Evolutionary conservation across 1,140 invertebrate species (phyloP), one percentile per base, ranked within the genome.

Genomic region (Drosophila sp.): DNA sequence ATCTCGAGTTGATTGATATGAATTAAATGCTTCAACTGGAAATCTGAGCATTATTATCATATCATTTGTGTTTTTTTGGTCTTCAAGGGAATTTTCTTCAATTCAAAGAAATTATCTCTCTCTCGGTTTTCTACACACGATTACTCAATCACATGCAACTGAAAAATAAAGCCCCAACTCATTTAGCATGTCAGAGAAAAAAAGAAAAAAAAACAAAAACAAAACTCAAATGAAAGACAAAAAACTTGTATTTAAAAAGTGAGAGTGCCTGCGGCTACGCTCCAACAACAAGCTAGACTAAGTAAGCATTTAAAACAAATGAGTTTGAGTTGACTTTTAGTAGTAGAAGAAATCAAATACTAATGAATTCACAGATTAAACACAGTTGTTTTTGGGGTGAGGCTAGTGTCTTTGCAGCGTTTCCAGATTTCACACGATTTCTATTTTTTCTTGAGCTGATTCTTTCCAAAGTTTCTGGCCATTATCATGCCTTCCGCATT

Each of bases 351-450:
- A 58, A 35, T 58, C 55, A 62, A 62, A 62, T 60, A 47, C 50
- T 35, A 47, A 60, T 35, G 32, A 58, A 58, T 58, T 32, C 56
- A 58, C 35, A 58, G 32, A 35, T 58, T 58, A 58, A 50, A 58
- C 56, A 38, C 33, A 66, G 60, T 58, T 71, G 29, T 29, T 44
- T 33, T 55, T 41, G 71, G 74, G 64, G 74, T 68, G 55, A 54
- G 40, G 62, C 44, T 47, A 7, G 17, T 47, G 44, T 47, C 44
- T 47, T 35, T 35, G 17, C 44, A 47, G 6, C 44, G 23, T 47
- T 47, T 47, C 2, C 44, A 50, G 44, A 50, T 76, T 73, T 86
- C 79, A 78, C 83, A 83, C 76, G 83, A 87, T 87, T 87, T 87
- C 83, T 89, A 89, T 35, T 68, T 25, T 50, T 57, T 41, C n/a